Conservation (phyloP, 1,140 invertebrate species). For the Cotesia vestalis region DNA sequence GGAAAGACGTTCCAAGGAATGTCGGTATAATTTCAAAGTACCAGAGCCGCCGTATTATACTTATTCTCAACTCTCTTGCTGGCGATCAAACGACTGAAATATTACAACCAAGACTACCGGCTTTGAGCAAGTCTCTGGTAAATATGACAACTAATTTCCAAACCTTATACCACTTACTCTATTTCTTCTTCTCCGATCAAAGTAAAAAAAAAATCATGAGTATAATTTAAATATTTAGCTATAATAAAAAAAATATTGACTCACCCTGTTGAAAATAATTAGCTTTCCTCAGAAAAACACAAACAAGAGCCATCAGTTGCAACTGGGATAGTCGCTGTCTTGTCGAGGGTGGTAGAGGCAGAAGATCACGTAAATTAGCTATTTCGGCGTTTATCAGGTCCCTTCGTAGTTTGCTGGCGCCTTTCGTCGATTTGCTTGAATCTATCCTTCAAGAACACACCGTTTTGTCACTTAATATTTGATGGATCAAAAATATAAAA, state of each 20-base stretch:
- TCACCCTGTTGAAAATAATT: constrained; percentile 97
- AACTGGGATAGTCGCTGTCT: constrained; percentile 95
- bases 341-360: constrained; percentile 94
- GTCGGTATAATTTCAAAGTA: constrained; percentile 40
- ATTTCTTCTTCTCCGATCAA: too few species aligned
- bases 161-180: too few species aligned
- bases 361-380: constrained; percentile 91
- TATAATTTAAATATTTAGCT: constrained; percentile 2
- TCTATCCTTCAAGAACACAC: constrained; percentile 79
- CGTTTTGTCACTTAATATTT: constrained; percentile 10
- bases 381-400: constrained; percentile 99
- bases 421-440: constrained; percentile 97
- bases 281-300: constrained; percentile 97
- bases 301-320: constrained; percentile 97
- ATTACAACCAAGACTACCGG: constrained; percentile 10
- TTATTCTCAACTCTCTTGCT: background rate
- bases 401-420: constrained; percentile 96
- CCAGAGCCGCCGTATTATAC: constrained; percentile 22
- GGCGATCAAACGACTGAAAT: constrained; percentile 34
- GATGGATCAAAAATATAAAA: too few species aligned
- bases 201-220: background rate
- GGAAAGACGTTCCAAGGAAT: constrained; percentile 37
- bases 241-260: constrained; percentile 36
- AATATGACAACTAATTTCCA: too few species aligned
- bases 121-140: constrained; percentile 17